phyloP scores from a whole-genome alignment of 2,797 vertebrate species.

The Furcifer pardalis region DNA sequence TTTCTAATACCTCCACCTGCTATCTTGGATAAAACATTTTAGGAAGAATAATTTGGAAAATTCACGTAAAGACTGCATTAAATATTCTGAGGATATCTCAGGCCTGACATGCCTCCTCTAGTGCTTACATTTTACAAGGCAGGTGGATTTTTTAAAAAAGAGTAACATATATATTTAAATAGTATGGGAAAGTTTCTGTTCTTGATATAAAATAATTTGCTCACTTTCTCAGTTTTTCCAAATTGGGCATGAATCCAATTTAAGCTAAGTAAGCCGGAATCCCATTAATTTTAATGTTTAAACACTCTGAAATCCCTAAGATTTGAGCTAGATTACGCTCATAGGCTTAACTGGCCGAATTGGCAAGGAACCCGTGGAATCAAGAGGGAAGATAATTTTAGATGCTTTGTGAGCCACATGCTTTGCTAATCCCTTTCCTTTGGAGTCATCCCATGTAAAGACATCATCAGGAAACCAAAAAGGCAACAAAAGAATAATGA shows the following conservation, averaged over 20 bases:
- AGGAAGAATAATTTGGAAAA: slow-evolving; percentile 64
- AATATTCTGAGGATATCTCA: slow-evolving; percentile 51
- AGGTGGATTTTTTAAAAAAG: slow-evolving; percentile 60
- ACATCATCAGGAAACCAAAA: background rate
- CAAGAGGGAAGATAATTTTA: background rate
- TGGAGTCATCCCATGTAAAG: background rate
- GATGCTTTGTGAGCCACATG: too few relatives aligned
- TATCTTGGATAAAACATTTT: slow-evolving; percentile 57
- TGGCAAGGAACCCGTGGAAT: background rate
- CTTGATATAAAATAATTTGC: slow-evolving; percentile 52
- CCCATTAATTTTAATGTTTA: background rate
- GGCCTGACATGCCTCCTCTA: slow-evolving; percentile 47
- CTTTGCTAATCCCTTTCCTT: background rate
- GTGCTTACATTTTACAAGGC: slow-evolving; percentile 55
- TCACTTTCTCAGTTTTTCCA: slow-evolving; percentile 34
- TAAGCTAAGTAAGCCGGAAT: background rate
- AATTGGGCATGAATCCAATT: background rate
- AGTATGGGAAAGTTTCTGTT: slow-evolving; percentile 54
- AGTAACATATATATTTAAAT: slow-evolving; percentile 51
- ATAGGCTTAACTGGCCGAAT: background rate
- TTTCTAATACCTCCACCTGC: slow-evolving; percentile 54
- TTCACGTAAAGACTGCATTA: slow-evolving; percentile 41
- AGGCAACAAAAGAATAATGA: background rate
- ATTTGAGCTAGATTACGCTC: background rate
- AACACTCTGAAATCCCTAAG: background rate